phyloP scores from a whole-genome alignment of 1,140 invertebrate species.

The Andricus grossulariae region DNA sequence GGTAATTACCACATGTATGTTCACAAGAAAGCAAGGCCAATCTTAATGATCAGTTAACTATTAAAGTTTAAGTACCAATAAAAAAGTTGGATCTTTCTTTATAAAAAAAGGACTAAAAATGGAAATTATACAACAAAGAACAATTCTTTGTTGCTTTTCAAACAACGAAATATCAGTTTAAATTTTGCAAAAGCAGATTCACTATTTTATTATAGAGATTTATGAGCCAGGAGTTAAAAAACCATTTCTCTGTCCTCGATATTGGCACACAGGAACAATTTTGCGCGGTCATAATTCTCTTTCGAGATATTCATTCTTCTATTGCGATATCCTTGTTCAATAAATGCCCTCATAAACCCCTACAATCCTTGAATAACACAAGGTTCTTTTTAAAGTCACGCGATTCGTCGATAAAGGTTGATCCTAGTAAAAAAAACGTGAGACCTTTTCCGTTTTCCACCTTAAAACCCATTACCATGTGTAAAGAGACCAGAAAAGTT shows the following conservation, averaged over 20 bases:
- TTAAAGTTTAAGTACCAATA: not conserved
- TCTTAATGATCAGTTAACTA: too few relatives aligned
- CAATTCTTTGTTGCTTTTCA: too few relatives aligned
- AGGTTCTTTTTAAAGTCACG: constrained; percentile 22
- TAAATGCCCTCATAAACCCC: constrained; percentile 15
- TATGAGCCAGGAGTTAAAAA: constrained; percentile 1
- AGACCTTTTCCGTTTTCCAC: not conserved
- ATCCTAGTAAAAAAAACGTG: not conserved
- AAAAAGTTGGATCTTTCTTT: not conserved
- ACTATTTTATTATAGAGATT: not conserved
- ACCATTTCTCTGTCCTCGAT: not conserved
- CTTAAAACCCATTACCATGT: not conserved
- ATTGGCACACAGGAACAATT: constrained; percentile 2
- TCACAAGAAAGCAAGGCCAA: too few relatives aligned
- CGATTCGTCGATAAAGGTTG: constrained; percentile 6
- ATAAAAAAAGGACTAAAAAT: not conserved
- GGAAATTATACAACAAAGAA: too few relatives aligned
- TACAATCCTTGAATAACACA: constrained; percentile 18
- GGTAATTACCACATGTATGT: too few relatives aligned
- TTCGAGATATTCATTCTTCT: constrained; percentile 23
- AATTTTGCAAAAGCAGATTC: not conserved
- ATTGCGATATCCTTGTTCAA: constrained; percentile 10
- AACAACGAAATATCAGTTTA: not conserved
- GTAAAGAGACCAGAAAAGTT: not conserved
- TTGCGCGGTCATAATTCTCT: constrained; percentile 18